Conservation (phyloP, 2,113 vertebrate species). For the Podiceps cristatus region DNA sequence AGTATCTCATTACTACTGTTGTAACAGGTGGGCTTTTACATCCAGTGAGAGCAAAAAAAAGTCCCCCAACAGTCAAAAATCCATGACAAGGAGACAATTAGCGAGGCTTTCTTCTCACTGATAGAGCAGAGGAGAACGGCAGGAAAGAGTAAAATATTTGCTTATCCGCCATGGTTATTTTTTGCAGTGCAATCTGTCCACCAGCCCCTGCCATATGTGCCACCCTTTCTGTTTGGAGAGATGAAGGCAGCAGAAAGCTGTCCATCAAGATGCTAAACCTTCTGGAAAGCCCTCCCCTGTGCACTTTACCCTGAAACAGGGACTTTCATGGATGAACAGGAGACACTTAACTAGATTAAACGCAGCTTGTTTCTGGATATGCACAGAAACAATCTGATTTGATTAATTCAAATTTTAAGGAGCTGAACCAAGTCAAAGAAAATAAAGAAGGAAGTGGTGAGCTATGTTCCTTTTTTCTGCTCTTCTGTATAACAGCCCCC, state of each 20-base stretch:
- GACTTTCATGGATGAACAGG: constrained; percentile 32
- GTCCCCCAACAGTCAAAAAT: background rate
- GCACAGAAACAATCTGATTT: background rate
- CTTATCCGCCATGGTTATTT: constrained; percentile 38
- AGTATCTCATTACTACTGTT: background rate
- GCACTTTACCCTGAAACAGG: background rate
- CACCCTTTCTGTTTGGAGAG: constrained; percentile 41
- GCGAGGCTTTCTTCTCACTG: background rate
- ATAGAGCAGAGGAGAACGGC: background rate
- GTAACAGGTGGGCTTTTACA: background rate
- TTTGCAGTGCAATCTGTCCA: constrained; percentile 54
- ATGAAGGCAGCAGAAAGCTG: constrained; percentile 63
- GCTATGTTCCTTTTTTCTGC: background rate
- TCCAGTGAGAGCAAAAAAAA: background rate
- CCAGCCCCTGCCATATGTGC: constrained; percentile 52
- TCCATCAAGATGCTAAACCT: constrained; percentile 70
- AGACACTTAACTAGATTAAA: constrained; percentile 64
- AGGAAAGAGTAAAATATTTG: constrained; percentile 44
- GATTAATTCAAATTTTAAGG: constrained; percentile 29
- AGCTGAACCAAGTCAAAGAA: background rate
- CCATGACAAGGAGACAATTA: background rate
- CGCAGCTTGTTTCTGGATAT: background rate
- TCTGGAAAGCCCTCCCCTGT: constrained; percentile 43
- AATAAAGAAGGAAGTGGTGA: background rate
- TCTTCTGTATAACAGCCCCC: background rate